Conservation (phyloP, 2,113 vertebrate species). For the Lethenteron reissneri region DNA sequence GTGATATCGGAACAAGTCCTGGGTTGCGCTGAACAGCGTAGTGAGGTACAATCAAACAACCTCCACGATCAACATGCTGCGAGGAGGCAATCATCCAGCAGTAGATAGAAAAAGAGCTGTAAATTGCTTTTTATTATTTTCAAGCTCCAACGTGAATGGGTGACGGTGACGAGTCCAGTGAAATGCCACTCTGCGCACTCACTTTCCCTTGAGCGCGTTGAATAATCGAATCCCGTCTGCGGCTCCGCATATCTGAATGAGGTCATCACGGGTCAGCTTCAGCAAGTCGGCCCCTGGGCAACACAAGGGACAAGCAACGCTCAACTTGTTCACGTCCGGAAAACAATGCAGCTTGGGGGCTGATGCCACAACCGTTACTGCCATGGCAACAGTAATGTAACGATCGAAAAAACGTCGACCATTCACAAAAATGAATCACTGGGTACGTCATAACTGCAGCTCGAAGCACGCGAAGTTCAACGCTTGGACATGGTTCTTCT, state of each 20-base stretch:
- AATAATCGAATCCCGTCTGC: slow-evolving; percentile 88
- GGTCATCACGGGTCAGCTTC: slow-evolving; percentile 81
- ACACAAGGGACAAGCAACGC: not conserved
- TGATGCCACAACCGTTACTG: not conserved
- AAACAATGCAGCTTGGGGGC: not conserved
- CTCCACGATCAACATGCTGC: too few relatives aligned
- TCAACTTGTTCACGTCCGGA: not conserved
- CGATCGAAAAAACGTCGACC: slow-evolving; percentile 5
- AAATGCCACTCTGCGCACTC: slow-evolving; percentile 12
- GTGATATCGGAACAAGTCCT: too few relatives aligned
- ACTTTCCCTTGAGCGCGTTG: slow-evolving; percentile 80
- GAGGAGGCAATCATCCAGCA: not conserved
- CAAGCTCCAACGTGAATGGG: not conserved
- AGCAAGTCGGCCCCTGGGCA: slow-evolving; percentile 58
- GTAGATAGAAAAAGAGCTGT: not conserved
- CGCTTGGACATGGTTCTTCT: too few relatives aligned
- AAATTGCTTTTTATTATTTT: not conserved
- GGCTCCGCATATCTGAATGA: slow-evolving; percentile 96
- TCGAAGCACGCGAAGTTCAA: too few relatives aligned
- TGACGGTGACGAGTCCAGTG: not conserved
- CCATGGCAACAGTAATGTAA: too few relatives aligned
- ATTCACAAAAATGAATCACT: not conserved
- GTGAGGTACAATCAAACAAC: too few relatives aligned
- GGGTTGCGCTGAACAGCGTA: too few relatives aligned
- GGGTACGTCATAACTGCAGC: not conserved